phyloP scores from a whole-genome alignment of 1,140 invertebrate genomes.

The Polypedilum vanderplanki region DNA sequence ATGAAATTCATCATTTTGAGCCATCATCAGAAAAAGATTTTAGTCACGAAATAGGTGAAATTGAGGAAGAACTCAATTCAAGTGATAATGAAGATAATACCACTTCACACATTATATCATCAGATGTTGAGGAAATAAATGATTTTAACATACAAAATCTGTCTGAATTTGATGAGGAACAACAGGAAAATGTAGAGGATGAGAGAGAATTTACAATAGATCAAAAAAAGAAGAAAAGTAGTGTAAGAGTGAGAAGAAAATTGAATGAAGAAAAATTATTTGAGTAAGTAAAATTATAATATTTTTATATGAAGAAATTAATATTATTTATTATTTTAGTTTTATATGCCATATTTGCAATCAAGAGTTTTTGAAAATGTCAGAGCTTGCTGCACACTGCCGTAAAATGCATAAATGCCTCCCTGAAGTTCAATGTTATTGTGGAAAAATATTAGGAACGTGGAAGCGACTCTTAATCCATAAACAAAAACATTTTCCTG shows the following conservation, averaged over 20 bases:
- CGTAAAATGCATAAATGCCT: background rate
- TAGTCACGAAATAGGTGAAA: background rate
- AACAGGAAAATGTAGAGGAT: background rate
- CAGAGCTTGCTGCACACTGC: background rate
- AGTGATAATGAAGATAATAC: background rate
- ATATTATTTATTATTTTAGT: background rate
- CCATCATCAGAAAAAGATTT: background rate
- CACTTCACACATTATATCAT: background rate
- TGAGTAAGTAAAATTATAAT: background rate
- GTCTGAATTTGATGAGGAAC: background rate
- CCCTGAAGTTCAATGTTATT: background rate
- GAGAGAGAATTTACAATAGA: background rate
- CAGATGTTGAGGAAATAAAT: background rate
- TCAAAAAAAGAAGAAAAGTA: background rate
- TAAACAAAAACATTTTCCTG: conserved; percentile 8
- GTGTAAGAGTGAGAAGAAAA: background rate
- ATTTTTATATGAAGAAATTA: background rate
- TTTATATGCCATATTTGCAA: conserved; percentile 9
- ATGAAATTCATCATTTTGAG: background rate
- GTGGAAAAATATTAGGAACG: background rate
- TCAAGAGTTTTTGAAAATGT: background rate
- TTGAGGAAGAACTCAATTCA: background rate
- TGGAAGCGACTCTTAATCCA: background rate
- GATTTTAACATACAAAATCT: background rate
- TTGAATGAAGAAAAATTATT: background rate